A percentile compares a stretch with the other conserved stretches of the same genome.
Conservation (phyloP, 2,797 vertebrate species). For the Distichodus sexfasciatus region DNA sequence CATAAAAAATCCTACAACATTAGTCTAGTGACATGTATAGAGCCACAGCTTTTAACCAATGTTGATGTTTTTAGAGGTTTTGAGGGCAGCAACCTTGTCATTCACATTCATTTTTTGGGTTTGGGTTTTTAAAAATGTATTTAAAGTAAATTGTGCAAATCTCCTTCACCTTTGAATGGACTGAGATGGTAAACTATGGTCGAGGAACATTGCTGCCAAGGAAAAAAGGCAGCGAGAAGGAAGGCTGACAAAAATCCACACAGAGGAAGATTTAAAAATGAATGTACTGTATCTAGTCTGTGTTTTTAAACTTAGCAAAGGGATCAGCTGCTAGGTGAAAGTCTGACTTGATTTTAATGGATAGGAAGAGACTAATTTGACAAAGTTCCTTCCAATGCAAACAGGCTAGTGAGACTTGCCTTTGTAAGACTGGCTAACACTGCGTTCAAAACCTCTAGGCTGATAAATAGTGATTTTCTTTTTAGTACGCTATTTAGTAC, state of each 20-base stretch:
- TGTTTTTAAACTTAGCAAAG: no score
- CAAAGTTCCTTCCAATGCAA: no score
- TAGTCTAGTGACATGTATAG: conserved; percentile 67
- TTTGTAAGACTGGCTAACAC: no score
- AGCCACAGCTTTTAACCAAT: conserved; percentile 55
- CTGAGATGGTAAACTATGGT: conserved; percentile 56
- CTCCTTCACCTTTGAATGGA: conserved; percentile 70
- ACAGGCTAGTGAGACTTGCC: no score
- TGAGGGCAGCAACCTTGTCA: conserved; percentile 59
- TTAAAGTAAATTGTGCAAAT: conserved; percentile 76
- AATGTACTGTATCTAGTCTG: no score
- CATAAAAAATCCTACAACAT: conserved; percentile 46
- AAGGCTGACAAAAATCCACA: conserved; percentile 67
- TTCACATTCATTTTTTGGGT: conserved; percentile 63
- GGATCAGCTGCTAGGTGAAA: no score
- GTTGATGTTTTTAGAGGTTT: conserved; percentile 67
- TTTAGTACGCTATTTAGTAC: no score
- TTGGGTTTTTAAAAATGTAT: conserved; percentile 66
- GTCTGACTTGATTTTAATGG: no score
- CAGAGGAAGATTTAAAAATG: no score
- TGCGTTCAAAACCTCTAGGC: no score
- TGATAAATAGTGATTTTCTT: not conserved
- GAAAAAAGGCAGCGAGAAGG: conserved; percentile 72
- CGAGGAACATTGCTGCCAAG: conserved; percentile 61
- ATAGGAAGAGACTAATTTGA: no score